Evolutionary conservation across 2,113 vertebrate species (phyloP), one percentile per base, ranked within the genome.

Genomic region (Varanus salvator): DNA sequence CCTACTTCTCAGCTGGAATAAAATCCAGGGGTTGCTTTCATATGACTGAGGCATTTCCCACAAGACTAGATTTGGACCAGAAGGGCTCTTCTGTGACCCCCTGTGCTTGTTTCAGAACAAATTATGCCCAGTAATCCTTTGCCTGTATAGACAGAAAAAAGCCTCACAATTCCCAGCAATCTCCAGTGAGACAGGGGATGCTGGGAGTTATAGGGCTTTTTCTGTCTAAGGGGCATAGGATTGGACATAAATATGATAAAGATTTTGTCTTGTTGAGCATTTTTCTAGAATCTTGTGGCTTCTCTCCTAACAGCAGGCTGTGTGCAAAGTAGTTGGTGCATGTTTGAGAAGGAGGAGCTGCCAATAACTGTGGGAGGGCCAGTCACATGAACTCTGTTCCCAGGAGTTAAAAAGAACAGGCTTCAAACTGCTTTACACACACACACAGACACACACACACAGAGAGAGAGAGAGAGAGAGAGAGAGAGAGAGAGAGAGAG

Each of bases 21-120:
- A 88, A 81, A 66, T 81, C 71, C 87, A 88, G n/a, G 48, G 27
- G 31, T 80, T 25, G 68, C 31, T 81, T 57, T 71, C 64, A 27
- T 34, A 54, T 54, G 14, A 44, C n/a, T 66, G 8, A 52, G 15
- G 38, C 9, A 38, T 29, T 75, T 72, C 25, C 17, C 44, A 25
- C 34, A 60, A 60, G 54, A 60, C 21, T 23, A 50, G 60, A 6
- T 57, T n/a, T 31, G 21, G 66, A 9, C 23, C 25, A 21, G 64
- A 54, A 48, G 50, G 15, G 25, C 44, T 71, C 48, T 54, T 81
- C 64, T 23, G 77, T 38, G 48, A 31, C 21, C 15, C 34, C 64
- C 21, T 50, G 1, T 80, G 57, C 19, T 54, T 54, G n/a, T 54
- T 52, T 52, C 50, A 57, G 31, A 88, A n/a, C 48, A 81, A 69